Base-by-base conservation (phyloP, 2,797 vertebrate genomes). In the Echeneis naucrates region DNA sequence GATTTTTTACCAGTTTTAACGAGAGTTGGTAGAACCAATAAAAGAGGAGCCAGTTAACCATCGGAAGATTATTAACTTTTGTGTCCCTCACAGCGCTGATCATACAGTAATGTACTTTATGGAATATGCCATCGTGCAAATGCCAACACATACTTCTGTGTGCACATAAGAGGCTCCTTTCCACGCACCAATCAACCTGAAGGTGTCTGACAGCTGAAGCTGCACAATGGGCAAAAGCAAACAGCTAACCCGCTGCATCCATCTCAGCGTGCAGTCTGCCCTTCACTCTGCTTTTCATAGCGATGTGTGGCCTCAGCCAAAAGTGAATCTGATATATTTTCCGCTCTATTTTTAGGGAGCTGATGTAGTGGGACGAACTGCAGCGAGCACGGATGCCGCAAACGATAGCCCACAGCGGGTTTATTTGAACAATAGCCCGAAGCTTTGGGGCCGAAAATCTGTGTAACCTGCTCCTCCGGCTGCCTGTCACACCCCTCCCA, bases 401-500 rank as follows among this genome's bases (percentile, higher is more conserved):
- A 27, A 57, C 38, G 24, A 59, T 72, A 21, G 51, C 33, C 24
- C 2, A 1, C 67, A 65, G 58, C 81, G 58, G 79, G 69, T 77
- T 69, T 66, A 32, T 58, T 70, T n/a, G n/a, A 67, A 87, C 84
- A 84, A 82, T 27, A 53, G 75, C 38, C 37, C 51, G 81, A 75
- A 72, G 79, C 75, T 77, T 72, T 21, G 75, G 13, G 40, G 57
- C 47, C 59, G 47, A 32, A 23, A 68, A 71, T 77, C 58, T 3
- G 81, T 58, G 73, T 47, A 86, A 87, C 75, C 78, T 85, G 82
- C 87, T 76, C 81, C 84, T 87, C 76, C 72, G 51, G 66, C 70
- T 75, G 79, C 65, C 81, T 76, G 92, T 87, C 91, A 88, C 89
- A 91, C 89, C 92, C 89, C 90, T 87, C 85, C 81, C 80, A 65